These are phyloP conservation scores for Crocallis elinguaria DNA, from an alignment of 2,888 invertebrate species.

Conservation along the genomic window DNA sequence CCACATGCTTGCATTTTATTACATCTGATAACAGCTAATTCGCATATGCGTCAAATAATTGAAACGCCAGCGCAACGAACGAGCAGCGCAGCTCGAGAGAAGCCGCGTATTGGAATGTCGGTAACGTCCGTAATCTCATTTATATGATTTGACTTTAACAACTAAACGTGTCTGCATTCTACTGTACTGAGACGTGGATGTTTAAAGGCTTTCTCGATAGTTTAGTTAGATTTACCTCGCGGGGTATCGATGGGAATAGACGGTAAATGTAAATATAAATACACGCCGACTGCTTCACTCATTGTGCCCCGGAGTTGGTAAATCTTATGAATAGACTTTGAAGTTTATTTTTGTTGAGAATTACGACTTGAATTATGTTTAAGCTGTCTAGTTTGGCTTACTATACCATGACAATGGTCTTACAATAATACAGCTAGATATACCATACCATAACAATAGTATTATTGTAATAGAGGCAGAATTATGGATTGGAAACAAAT, in stretches of 20 bases:
- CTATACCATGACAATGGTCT: constrained; percentile 17
- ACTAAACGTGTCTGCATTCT: constrained; percentile 40
- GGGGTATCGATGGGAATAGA: constrained; percentile 35
- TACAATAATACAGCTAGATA: constrained; percentile 15
- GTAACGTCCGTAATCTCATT: constrained; percentile 51
- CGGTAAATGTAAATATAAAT: constrained; percentile 44
- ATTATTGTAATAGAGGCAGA: constrained; percentile 18
- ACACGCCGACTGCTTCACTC: constrained; percentile 32
- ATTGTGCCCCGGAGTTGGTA: constrained; percentile 39
- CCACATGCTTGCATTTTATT: constrained; percentile 76
- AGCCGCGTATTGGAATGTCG: constrained; percentile 52
- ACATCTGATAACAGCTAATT: constrained; percentile 79
- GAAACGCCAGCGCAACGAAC: constrained; percentile 54
- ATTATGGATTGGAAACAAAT: constrained; percentile 21
- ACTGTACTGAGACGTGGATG: constrained; percentile 39
- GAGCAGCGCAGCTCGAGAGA: constrained; percentile 41
- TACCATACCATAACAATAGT: constrained; percentile 12
- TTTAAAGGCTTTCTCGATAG: constrained; percentile 36
- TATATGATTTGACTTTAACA: constrained; percentile 47
- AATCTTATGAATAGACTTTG: constrained; percentile 42
- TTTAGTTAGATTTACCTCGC: constrained; percentile 33
- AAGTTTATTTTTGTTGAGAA: constrained; percentile 45
- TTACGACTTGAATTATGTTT: constrained; percentile 36
- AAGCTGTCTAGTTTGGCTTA: constrained; percentile 29
- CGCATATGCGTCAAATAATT: constrained; percentile 79